These are phyloP conservation scores for Euwallacea fornicatus DNA, from an alignment of 1,140 invertebrate species.

Conservation along the genomic window DNA sequence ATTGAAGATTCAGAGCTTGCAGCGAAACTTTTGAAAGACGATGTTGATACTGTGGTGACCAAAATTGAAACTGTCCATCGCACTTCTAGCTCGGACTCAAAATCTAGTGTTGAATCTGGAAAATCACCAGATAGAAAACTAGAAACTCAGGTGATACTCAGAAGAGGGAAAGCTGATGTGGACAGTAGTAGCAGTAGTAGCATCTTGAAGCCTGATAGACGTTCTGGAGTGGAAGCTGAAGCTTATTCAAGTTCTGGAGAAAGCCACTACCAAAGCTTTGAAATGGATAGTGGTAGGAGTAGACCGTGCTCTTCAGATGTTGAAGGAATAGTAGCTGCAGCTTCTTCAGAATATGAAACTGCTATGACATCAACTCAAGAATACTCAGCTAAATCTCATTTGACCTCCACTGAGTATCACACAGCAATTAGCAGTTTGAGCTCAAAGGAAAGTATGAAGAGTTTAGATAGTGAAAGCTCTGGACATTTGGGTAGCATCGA, in stretches of 20 bases:
- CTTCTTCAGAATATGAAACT: conserved; percentile 86
- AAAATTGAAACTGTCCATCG: conserved; percentile 26
- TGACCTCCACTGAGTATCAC: conserved; percentile 78
- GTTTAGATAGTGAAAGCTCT: conserved; percentile 84
- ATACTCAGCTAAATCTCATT: conserved; percentile 67
- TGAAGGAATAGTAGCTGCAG: conserved; percentile 69
- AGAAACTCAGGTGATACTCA: conserved; percentile 47
- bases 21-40: conserved; percentile 13
- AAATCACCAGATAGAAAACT: conserved; percentile 45
- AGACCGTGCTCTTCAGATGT: conserved; percentile 85
- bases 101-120: conserved; percentile 51
- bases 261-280: conserved; percentile 87
- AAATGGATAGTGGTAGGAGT: conserved; percentile 71
- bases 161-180: conserved; percentile 49
- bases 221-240: conserved; percentile 70
- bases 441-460: conserved; percentile 86
- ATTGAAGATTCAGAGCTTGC: conserved; percentile 14
- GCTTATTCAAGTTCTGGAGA: conserved; percentile 84
- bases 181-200: conserved; percentile 57
- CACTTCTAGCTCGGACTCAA: conserved; percentile 51
- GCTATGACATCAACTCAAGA: conserved; percentile 76
- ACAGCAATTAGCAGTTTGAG: conserved; percentile 82
- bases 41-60: neutral
- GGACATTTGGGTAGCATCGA: conserved; percentile 85
- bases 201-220: conserved; percentile 60